Evolutionary conservation across 2,113 vertebrate genomes (phyloP).

Genomic region (Nothobranchius kuhntae): DNA sequence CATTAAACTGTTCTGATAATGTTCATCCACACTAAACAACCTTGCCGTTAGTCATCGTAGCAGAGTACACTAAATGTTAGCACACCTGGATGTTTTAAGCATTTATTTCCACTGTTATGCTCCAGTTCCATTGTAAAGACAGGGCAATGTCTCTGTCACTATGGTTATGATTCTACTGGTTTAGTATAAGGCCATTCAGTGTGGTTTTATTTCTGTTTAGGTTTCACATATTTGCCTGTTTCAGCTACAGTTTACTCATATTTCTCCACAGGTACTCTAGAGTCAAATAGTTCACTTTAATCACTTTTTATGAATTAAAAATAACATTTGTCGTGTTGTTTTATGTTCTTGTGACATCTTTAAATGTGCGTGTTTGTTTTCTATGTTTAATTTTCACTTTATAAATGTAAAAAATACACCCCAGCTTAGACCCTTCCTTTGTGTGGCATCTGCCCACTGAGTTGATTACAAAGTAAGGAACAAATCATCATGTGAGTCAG

Average conservation of each 20-base stretch:
- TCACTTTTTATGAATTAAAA: too few relatives aligned
- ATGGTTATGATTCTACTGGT: constrained; percentile 44
- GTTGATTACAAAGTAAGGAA: constrained; percentile 61
- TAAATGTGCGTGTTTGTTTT: background rate
- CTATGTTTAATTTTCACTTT: background rate
- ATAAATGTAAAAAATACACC: constrained; percentile 2
- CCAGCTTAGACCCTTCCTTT: constrained; percentile 8
- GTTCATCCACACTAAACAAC: background rate
- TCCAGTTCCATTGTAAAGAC: constrained; percentile 21
- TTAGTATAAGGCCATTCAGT: constrained; percentile 30
- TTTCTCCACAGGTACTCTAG: constrained; percentile 6
- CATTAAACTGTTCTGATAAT: constrained; percentile 1
- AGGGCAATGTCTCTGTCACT: constrained; percentile 60
- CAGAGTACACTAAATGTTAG: constrained; percentile 30
- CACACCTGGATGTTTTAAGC: constrained; percentile 48
- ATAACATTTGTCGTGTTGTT: background rate
- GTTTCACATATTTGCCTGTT: background rate
- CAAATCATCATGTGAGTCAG: constrained; percentile 77
- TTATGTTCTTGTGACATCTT: background rate
- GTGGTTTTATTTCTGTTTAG: background rate
- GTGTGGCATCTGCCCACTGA: constrained; percentile 54
- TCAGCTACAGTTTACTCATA: constrained; percentile 13
- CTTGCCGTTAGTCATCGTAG: constrained; percentile 13
- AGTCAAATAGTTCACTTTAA: background rate
- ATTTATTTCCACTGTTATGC: constrained; percentile 59